A percentile compares a stretch with the other conserved stretches of the same genome.
Conservation (phyloP, 2,797 vertebrate genomes). For the Sebastes glaucus region DNA sequence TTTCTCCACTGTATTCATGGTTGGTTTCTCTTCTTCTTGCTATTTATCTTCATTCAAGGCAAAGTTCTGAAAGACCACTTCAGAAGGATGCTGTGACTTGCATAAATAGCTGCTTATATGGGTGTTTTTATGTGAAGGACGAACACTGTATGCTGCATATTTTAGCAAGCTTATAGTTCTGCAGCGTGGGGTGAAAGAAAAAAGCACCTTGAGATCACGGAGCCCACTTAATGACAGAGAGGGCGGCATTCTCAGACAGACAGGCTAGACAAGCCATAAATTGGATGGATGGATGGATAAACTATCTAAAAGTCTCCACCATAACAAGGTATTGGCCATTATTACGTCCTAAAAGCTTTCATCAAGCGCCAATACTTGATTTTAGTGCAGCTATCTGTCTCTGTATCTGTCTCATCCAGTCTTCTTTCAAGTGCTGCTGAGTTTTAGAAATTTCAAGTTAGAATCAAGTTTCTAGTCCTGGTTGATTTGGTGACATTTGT, state of each 20-base stretch:
- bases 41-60: slow-evolving; percentile 34
- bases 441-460: not conserved
- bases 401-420: not conserved
- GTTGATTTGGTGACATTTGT: not conserved
- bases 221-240: slow-evolving; percentile 3
- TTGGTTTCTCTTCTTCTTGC: not conserved
- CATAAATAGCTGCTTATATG: slow-evolving; percentile 13
- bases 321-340: not conserved
- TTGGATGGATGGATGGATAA: not conserved
- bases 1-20: slow-evolving; percentile 1
- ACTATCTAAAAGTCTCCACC: not conserved
- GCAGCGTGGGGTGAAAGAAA: slow-evolving; percentile 1
- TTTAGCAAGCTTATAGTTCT: slow-evolving; percentile 12
- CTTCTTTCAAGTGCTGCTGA: not conserved
- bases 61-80: slow-evolving; percentile 6
- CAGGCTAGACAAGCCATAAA: not conserved
- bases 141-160: slow-evolving; percentile 16
- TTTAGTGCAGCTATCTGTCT: not conserved
- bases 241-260: not conserved
- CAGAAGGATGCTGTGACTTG: slow-evolving; percentile 1
- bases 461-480: not conserved
- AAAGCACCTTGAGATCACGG: slow-evolving; percentile 17
- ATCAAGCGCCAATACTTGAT: not conserved
- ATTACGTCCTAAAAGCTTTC: not conserved
- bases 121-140: slow-evolving; percentile 33